Conservation (phyloP, 2,797 vertebrate species). For the Nyctalus aviator region DNA sequence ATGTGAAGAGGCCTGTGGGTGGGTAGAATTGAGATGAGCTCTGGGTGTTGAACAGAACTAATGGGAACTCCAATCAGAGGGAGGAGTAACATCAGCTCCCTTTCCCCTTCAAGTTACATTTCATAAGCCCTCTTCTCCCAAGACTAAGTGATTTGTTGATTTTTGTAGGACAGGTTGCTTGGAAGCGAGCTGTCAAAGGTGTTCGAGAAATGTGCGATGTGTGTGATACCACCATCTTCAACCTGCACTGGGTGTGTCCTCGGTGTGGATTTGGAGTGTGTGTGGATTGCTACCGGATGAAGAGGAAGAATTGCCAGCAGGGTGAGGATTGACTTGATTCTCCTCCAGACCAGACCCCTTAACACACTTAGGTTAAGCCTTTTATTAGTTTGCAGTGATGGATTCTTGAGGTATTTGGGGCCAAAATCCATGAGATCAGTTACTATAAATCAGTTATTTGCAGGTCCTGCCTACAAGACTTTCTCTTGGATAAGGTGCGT, state of each 20-base stretch:
- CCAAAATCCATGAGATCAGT: neutral
- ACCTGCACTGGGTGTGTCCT: conserved; percentile 91
- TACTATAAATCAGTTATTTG: conserved; percentile 54
- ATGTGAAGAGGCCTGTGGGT: neutral
- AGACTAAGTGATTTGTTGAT: conserved; percentile 48
- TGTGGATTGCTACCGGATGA: conserved; percentile 90
- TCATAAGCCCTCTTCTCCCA: neutral
- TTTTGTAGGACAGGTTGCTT: conserved; percentile 89
- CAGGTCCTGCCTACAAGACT: conserved; percentile 86
- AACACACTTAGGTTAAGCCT: neutral
- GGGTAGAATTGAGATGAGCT: neutral
- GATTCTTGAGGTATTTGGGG: neutral
- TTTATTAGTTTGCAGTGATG: neutral
- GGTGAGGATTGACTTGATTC: conserved; percentile 78
- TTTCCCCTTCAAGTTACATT: neutral
- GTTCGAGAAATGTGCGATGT: conserved; percentile 91
- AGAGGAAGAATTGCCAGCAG: conserved; percentile 83
- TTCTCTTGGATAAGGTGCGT: conserved; percentile 91
- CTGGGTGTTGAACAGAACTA: neutral
- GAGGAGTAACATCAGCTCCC: neutral
- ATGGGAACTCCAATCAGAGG: neutral
- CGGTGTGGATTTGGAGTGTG: conserved; percentile 90
- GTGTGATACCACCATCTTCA: conserved; percentile 91
- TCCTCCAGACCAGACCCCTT: neutral
- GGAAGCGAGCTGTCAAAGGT: conserved; percentile 90